Percentiles rank a stretch among this genome's conserved stretches.
Conservation (phyloP, 1,140 invertebrate species). For the Lepidotrigona ventralis region DNA sequence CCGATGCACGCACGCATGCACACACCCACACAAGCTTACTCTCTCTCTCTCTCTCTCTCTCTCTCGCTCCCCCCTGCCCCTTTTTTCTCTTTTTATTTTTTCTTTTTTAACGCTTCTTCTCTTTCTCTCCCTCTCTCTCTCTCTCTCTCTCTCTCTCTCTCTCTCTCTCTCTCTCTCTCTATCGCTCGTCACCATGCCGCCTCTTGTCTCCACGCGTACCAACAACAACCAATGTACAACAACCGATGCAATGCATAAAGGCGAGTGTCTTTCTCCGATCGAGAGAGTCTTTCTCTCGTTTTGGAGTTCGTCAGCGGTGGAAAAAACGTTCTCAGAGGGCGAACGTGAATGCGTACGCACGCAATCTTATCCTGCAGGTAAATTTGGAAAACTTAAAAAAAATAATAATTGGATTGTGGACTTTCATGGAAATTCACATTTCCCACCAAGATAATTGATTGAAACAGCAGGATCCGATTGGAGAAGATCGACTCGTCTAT, state of each 20-base stretch:
- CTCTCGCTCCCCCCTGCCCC: neutral
- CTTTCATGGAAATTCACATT: too few species aligned
- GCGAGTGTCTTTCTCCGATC: neutral
- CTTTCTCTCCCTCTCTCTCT: neutral
- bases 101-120: too few species aligned
- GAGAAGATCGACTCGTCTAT: too few species aligned
- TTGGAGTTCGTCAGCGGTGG: neutral
- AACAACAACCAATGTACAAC: neutral
- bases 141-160: neutral
- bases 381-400: too few species aligned
- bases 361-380: too few species aligned
- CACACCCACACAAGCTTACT: too few species aligned
- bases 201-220: neutral
- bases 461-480: too few species aligned
- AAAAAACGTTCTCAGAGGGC: too few species aligned
- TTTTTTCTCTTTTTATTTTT: too few species aligned
- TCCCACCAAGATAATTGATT: too few species aligned
- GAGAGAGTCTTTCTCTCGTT: neutral
- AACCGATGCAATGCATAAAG: neutral
- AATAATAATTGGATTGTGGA: too few species aligned
- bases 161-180: neutral
- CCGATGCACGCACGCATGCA: constrained; percentile 44
- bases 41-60: neutral
- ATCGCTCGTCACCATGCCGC: neutral
- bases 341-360: too few species aligned